Evolutionary conservation across 2,113 vertebrate genomes (phyloP).

Genomic region (Macrotis lagotis): DNA sequence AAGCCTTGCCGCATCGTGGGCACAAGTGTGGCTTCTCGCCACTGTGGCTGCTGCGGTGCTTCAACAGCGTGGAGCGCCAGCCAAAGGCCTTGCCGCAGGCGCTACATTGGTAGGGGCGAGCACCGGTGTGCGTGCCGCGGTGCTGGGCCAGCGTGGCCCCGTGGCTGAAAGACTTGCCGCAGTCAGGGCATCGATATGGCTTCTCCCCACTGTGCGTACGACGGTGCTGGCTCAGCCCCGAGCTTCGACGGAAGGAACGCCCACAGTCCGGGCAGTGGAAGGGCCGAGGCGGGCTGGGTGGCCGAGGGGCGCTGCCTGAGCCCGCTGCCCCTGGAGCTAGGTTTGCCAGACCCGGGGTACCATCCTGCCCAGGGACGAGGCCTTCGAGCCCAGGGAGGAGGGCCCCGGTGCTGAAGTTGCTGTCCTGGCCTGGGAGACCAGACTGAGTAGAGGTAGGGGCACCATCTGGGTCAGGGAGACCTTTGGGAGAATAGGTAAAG

Average conservation of each 20-base stretch:
- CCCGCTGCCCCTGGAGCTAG: not conserved
- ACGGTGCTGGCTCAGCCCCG: conserved; percentile 88
- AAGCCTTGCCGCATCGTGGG: conserved; percentile 73
- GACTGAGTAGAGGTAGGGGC: not conserved
- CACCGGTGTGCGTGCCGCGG: conserved; percentile 84
- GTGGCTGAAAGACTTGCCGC: conserved; percentile 84
- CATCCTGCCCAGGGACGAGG: not conserved
- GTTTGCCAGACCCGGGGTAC: not conserved
- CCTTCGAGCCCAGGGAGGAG: conserved; percentile 77
- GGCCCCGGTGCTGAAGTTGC: not conserved
- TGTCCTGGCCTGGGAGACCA: not conserved
- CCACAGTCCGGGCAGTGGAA: conserved; percentile 87
- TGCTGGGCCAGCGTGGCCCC: conserved; percentile 89
- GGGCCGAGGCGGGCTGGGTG: conserved; percentile 86
- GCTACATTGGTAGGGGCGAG: conserved; percentile 72
- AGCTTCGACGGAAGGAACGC: conserved; percentile 89
- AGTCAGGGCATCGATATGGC: conserved; percentile 86
- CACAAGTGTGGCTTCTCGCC: conserved; percentile 77
- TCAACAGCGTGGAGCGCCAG: conserved; percentile 76
- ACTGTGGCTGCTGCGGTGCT: conserved; percentile 77
- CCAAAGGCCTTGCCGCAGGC: conserved; percentile 77
- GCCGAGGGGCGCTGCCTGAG: conserved; percentile 25
- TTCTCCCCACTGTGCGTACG: conserved; percentile 88
- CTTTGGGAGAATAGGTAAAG: conserved; percentile 27
- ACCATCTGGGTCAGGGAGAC: conserved; percentile 12